A percentile compares a stretch with the other conserved stretches of the same genome.
These are phyloP conservation scores for Cataglyphis cursor DNA, from an alignment of 2,888 invertebrate genomes.

Conservation along the genomic window DNA sequence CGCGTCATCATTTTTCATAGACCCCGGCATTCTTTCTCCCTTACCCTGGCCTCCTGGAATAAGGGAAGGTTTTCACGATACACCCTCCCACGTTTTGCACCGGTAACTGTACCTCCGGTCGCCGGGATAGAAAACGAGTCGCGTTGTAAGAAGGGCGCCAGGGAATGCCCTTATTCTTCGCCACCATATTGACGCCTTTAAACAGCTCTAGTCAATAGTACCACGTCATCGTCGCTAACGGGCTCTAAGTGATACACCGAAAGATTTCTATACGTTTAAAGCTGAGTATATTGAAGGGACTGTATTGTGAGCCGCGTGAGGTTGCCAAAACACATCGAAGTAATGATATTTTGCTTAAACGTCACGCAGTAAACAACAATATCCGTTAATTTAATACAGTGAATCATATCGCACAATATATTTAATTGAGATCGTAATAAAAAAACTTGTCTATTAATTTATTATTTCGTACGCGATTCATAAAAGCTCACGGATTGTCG, in stretches of 20 bases:
- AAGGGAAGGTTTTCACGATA: slow-evolving; percentile 74
- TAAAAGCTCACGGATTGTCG: slow-evolving; percentile 2
- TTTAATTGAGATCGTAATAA: slow-evolving; percentile 1
- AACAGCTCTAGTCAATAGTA: slow-evolving; percentile 70
- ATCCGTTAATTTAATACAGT: slow-evolving; percentile 19
- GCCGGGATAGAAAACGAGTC: slow-evolving; percentile 42
- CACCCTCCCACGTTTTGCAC: slow-evolving; percentile 70
- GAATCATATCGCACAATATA: slow-evolving; percentile 18
- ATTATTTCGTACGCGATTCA: slow-evolving; percentile 25
- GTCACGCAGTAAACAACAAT: slow-evolving; percentile 23
- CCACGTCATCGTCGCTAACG: slow-evolving; percentile 73
- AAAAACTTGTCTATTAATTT: slow-evolving; percentile 28
- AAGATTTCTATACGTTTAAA: slow-evolving; percentile 48
- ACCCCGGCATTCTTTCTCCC: slow-evolving; percentile 65
- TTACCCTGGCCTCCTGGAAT: slow-evolving; percentile 53
- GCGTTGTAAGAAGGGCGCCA: slow-evolving; percentile 52
- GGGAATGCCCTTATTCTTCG: slow-evolving; percentile 72
- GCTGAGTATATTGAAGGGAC: slow-evolving; percentile 14
- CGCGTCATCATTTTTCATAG: slow-evolving; percentile 87
- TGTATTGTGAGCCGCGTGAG: slow-evolving; percentile 27
- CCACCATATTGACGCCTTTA: slow-evolving; percentile 71
- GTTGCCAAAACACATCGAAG: slow-evolving; percentile 23
- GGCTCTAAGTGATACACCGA: slow-evolving; percentile 44
- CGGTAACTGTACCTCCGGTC: slow-evolving; percentile 63
- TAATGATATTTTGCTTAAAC: slow-evolving; percentile 25